phyloP scores from a whole-genome alignment of 2,888 invertebrate genomes.

The Hermaeophaga mercurialis region DNA sequence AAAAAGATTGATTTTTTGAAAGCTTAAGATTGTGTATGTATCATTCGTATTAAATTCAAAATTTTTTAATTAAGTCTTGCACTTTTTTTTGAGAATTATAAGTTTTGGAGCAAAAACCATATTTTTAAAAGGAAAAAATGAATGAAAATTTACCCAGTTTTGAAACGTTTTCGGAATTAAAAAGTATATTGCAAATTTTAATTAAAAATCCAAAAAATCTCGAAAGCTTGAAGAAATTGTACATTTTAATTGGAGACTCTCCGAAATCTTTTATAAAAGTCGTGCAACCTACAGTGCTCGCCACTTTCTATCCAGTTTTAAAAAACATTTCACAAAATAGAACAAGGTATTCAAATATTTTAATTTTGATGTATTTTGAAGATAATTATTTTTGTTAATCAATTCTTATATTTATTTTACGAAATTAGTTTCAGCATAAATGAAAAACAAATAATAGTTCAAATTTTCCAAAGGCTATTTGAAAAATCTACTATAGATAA shows the following conservation, averaged over 20 bases:
- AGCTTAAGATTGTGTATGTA: no score
- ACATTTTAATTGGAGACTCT: conserved; percentile 30
- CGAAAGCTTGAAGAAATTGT: conserved; percentile 37
- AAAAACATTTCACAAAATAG: conserved; percentile 40
- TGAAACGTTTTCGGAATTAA: conserved; percentile 33
- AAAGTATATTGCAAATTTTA: conserved; percentile 37
- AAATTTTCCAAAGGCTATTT: conserved; percentile 60
- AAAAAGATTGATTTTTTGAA: no score
- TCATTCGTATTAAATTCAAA: no score
- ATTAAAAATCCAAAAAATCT: conserved; percentile 40
- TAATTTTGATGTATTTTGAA: no score
- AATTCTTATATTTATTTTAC: neutral
- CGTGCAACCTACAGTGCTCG: conserved; percentile 39
- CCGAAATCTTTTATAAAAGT: conserved; percentile 38
- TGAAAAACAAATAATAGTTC: conserved; percentile 60
- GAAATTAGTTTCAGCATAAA: conserved; percentile 50
- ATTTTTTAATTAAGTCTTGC: no score
- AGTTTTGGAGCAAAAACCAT: no score
- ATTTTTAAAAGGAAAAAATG: no score
- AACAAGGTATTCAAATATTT: conserved; percentile 32
- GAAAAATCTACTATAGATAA: conserved; percentile 60
- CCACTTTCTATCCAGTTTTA: conserved; percentile 44
- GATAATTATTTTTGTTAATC: no score
- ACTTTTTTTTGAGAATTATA: no score
- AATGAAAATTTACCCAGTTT: conserved; percentile 30